These are phyloP conservation scores for Ammodytes marinus DNA, from an alignment of 2,113 vertebrate genomes.

Conservation along the genomic window DNA sequence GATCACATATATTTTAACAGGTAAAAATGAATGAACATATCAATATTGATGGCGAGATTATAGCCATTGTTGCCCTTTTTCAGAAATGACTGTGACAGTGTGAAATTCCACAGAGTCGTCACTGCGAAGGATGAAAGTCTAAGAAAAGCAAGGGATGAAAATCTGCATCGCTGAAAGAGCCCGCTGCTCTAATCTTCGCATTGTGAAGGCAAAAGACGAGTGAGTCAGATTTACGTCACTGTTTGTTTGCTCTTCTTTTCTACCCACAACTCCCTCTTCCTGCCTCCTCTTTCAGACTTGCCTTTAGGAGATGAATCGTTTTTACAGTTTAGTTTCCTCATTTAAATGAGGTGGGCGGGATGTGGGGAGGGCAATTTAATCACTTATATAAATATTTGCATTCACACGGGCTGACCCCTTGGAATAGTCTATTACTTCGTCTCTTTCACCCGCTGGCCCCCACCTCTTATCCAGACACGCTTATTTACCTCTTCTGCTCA, in stretches of 20 bases:
- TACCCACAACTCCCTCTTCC: slow-evolving; percentile 81
- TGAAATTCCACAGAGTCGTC: slow-evolving; percentile 82
- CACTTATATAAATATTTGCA: slow-evolving; percentile 88
- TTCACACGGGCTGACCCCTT: slow-evolving; percentile 82
- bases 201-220: slow-evolving; percentile 83
- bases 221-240: slow-evolving; percentile 87
- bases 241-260: slow-evolving; percentile 80
- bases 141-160: slow-evolving; percentile 81
- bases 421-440: slow-evolving; percentile 81
- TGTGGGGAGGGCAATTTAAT: slow-evolving; percentile 82
- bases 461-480: slow-evolving; percentile 78
- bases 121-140: slow-evolving; percentile 80
- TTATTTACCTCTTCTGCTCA: slow-evolving; percentile 82
- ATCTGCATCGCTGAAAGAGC: slow-evolving; percentile 79
- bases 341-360: slow-evolving; percentile 85
- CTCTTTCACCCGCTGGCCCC: slow-evolving; percentile 72
- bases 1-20: slow-evolving; percentile 33
- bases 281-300: slow-evolving; percentile 80
- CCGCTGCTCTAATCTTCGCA: slow-evolving; percentile 82
- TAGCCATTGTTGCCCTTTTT: slow-evolving; percentile 72
- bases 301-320: slow-evolving; percentile 83
- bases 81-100: slow-evolving; percentile 83
- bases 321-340: slow-evolving; percentile 80
- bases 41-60: slow-evolving; percentile 56
- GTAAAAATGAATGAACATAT: slow-evolving; percentile 54